Evolutionary conservation across 1,140 invertebrate species (phyloP), one percentile per base, ranked within the genome.

Genomic region (Homalodisca vitripennis): DNA sequence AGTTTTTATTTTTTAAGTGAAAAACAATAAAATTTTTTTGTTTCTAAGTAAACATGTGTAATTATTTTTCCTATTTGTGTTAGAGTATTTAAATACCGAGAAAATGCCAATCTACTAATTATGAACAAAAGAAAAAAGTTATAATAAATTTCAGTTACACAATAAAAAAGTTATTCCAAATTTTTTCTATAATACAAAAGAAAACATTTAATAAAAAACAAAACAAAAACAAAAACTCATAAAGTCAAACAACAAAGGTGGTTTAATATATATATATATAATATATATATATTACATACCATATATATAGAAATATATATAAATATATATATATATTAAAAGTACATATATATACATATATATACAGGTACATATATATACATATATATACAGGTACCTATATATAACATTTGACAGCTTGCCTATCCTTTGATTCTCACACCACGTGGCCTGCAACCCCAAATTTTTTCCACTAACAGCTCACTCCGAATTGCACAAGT

Each of bases 71-170:
- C 34, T 41, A 17, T 10, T 41, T 17, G 6, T 41, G 34, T 41
- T 41, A 41, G 34, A 41, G 34, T 41, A 41, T 10, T 41, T 10
- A 41, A 41, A 41, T 10, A 10, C 6, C 34, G 6, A 17, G 34
- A 17, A 41, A 41, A 41, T 10, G 6, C 17, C 17, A 6, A 6
- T 41, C 17, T 41, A 10, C 6, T 41, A 6, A 41, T 41, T 41
- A 41, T 10, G 17, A 41, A 41, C 41, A 30, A 41, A 67, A 57
- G 31, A 60, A 67, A 60, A 55, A 30, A 67, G 17, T 65, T 3
- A 64, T 24, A 29, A 63, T 12, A 26, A 22, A 29, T 51, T 12
- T 66, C 17, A 47, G 17, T 17, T 10, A 46, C 3, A 3, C 3
- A 17, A 48, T 13, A 53, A 65, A 53, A n/a, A 67, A 26, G 22